Conservation (phyloP, 2,113 vertebrate genomes). For the Regulus satrapa region DNA sequence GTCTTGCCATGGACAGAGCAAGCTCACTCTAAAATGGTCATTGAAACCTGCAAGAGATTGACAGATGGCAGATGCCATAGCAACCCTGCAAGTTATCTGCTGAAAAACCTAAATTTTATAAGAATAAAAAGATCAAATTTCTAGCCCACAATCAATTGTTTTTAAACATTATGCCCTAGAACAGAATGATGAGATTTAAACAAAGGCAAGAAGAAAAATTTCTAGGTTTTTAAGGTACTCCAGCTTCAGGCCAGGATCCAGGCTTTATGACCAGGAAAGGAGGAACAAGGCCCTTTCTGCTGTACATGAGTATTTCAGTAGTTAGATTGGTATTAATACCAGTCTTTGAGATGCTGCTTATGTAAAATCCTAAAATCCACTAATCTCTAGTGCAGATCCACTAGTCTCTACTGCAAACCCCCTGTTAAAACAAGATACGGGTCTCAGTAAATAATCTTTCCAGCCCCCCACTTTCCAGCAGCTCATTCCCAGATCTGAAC, state of each 20-base stretch:
- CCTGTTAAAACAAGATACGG: neutral
- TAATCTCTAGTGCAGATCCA: too few relatives aligned
- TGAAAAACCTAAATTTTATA: neutral
- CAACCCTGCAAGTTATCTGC: neutral
- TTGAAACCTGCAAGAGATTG: neutral
- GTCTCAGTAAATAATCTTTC: neutral
- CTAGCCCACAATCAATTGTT: neutral
- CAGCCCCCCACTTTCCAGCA: neutral
- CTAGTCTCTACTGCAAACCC: neutral
- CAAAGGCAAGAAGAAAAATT: neutral
- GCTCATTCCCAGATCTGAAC: slow-evolving; percentile 24
- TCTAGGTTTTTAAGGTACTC: neutral
- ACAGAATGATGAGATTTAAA: neutral
- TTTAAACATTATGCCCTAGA: neutral
- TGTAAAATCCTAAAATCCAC: too few relatives aligned
- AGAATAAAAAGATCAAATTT: neutral
- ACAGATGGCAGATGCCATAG: neutral
- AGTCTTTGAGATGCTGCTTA: neutral
- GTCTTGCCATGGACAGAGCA: neutral
- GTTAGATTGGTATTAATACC: neutral
- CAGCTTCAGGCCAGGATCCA: neutral
- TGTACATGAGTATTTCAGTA: neutral
- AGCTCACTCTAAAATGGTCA: neutral
- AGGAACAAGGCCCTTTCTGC: neutral
- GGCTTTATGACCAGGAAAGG: neutral